These are phyloP conservation scores for Anastatus disparis DNA, from an alignment of 1,140 invertebrate species.

Conservation along the genomic window DNA sequence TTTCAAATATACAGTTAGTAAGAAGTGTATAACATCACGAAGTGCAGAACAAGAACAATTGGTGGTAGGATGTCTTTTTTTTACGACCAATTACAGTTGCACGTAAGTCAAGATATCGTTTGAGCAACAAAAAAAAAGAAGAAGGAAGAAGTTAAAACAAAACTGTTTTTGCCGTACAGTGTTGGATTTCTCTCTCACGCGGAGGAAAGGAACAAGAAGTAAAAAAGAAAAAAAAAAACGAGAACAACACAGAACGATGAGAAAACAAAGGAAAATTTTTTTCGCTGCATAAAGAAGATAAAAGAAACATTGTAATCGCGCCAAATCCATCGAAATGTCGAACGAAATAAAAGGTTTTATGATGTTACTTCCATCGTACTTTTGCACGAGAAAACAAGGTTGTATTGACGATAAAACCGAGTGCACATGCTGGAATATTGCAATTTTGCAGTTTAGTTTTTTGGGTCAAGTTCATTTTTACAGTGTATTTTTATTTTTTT, in stretches of 20 bases:
- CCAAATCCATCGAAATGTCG: background rate
- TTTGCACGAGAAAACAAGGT: too few species aligned
- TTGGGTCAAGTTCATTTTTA: too few species aligned
- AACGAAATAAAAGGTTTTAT: too few species aligned
- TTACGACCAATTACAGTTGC: background rate
- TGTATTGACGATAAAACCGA: too few species aligned
- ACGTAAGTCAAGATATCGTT: background rate
- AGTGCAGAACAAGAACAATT: background rate
- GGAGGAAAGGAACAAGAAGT: too few species aligned
- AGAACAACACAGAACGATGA: background rate
- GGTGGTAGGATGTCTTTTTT: too few species aligned
- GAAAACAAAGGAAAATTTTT: constrained; percentile 2
- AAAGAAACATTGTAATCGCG: constrained; percentile 3
- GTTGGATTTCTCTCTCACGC: background rate
- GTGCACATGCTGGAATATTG: too few species aligned
- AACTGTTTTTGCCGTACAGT: background rate
- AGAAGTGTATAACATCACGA: background rate
- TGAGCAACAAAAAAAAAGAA: background rate
- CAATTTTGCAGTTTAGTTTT: too few species aligned
- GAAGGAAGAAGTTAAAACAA: too few species aligned
- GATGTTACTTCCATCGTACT: too few species aligned
- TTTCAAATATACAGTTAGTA: background rate
- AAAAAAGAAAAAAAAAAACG: background rate
- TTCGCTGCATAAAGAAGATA: background rate
- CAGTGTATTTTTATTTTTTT: too few species aligned